Percentiles rank a stretch among this genome's conserved stretches.
These are phyloP conservation scores for Gadus macrocephalus DNA, from an alignment of 2,113 vertebrate species.

Conservation along the genomic window DNA sequence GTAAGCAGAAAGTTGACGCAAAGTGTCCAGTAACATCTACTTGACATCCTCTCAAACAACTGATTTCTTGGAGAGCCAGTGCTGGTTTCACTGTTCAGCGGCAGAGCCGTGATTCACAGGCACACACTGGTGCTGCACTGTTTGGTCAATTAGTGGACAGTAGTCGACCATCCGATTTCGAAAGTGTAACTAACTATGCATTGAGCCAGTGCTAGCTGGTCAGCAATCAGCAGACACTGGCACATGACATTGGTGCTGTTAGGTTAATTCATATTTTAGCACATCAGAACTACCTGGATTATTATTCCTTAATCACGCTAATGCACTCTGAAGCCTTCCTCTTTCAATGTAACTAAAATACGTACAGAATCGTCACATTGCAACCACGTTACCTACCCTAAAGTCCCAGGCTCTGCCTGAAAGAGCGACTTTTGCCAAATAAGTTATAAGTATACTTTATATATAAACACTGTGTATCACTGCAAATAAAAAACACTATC, in stretches of 20 bases:
- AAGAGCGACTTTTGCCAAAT: slow-evolving; percentile 62
- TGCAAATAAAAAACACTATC: slow-evolving; percentile 52
- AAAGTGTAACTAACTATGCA: background rate
- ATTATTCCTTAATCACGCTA: background rate
- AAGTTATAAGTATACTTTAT: slow-evolving; percentile 41
- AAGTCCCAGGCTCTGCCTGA: slow-evolving; percentile 72
- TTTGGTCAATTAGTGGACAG: background rate
- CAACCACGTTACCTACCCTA: slow-evolving; percentile 74
- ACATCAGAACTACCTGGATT: background rate
- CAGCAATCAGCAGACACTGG: background rate
- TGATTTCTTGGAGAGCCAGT: no score
- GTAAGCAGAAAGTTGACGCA: slow-evolving; percentile 27
- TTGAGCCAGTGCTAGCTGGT: background rate
- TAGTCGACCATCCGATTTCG: background rate
- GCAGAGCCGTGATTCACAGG: no score
- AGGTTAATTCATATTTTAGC: background rate
- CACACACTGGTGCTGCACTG: background rate
- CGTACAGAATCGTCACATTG: slow-evolving; percentile 44
- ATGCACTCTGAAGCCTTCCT: slow-evolving; percentile 32
- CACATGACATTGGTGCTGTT: background rate
- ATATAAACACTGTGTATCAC: slow-evolving; percentile 43
- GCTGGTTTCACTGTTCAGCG: no score
- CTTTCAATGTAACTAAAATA: slow-evolving; percentile 20
- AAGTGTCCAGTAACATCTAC: slow-evolving; percentile 40
- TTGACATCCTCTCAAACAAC: slow-evolving; percentile 48